phyloP scores from a whole-genome alignment of 2,888 invertebrate species.

The Conops quadrifasciatus region DNA sequence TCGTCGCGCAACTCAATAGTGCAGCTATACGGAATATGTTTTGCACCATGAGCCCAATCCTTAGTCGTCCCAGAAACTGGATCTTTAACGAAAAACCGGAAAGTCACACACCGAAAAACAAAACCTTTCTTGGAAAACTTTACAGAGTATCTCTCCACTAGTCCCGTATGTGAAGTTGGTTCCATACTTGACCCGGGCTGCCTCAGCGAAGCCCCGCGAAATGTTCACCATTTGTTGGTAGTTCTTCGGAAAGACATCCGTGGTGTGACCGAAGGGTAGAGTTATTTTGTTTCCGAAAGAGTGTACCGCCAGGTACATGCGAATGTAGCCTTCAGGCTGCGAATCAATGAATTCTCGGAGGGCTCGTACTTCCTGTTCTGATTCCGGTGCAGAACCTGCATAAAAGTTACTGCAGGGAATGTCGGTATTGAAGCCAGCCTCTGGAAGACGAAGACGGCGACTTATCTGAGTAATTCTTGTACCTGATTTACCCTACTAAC shows the following conservation, averaged over 20 bases:
- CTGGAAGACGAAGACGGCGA: conserved; percentile 12
- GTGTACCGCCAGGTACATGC: conserved; percentile 54
- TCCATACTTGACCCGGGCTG: conserved; percentile 48
- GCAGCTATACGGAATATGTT: conserved; percentile 68
- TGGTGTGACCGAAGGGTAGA: conserved; percentile 53
- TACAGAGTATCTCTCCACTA: conserved; percentile 53
- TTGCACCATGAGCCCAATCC: conserved; percentile 69
- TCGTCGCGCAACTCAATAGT: conserved; percentile 74
- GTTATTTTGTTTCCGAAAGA: conserved; percentile 52
- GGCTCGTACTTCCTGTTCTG: conserved; percentile 49
- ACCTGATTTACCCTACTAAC: conserved; percentile 18
- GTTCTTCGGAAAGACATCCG: conserved; percentile 47
- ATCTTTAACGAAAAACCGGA: conserved; percentile 52
- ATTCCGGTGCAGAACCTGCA: conserved; percentile 48
- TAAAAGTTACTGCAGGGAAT: conserved; percentile 57
- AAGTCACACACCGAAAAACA: not conserved
- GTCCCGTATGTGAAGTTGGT: conserved; percentile 51
- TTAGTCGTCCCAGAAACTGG: conserved; percentile 64
- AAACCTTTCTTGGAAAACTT: conserved; percentile 41
- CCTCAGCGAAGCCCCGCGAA: conserved; percentile 50
- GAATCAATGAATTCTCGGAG: conserved; percentile 47
- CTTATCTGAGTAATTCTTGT: too few species aligned
- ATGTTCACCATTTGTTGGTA: conserved; percentile 55
- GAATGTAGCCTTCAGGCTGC: conserved; percentile 48
- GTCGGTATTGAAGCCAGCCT: conserved; percentile 51